Conservation (phyloP, 2,113 vertebrate species). For the Burhinus bistriatus region DNA sequence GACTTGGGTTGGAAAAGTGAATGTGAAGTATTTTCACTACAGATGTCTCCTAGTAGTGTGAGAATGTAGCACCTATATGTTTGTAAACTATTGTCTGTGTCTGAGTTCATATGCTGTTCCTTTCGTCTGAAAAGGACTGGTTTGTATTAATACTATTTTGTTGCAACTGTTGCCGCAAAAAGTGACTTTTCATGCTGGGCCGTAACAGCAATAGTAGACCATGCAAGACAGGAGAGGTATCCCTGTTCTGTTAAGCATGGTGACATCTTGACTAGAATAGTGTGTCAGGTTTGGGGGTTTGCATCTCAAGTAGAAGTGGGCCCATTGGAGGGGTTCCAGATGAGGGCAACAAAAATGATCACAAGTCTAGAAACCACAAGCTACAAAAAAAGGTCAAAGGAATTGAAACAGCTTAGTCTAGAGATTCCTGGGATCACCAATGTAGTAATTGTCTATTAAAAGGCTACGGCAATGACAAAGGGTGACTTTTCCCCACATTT, state of each 20-base stretch:
- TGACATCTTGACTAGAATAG: background rate
- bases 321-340: background rate
- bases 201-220: background rate
- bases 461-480: background rate
- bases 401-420: background rate
- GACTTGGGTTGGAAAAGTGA: background rate
- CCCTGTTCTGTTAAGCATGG: accelerated
- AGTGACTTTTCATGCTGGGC: background rate
- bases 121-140: background rate
- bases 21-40: background rate
- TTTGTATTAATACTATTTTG: background rate
- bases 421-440: background rate
- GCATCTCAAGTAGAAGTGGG: background rate
- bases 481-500: background rate
- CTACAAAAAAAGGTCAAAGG: background rate
- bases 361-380: background rate
- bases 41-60: background rate
- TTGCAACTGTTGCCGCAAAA: background rate
- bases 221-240: background rate
- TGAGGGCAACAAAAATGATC: background rate
- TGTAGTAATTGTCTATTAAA: background rate
- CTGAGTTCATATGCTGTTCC: background rate
- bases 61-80: background rate
- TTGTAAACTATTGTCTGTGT: background rate
- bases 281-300: background rate